These are phyloP conservation scores for Laothoe populi DNA, from an alignment of 2,888 invertebrate genomes.

Conservation along the genomic window DNA sequence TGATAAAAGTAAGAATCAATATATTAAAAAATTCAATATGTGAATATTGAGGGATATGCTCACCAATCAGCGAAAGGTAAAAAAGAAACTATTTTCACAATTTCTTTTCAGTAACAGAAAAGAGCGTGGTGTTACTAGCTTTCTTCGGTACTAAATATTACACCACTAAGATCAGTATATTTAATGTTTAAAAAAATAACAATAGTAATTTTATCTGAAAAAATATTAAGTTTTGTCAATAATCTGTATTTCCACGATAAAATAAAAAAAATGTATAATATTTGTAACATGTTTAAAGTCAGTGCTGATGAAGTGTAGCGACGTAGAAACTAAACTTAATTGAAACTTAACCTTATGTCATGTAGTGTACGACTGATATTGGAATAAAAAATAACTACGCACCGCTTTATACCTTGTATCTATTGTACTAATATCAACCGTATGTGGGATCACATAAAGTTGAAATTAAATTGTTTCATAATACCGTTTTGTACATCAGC, in stretches of 20 bases:
- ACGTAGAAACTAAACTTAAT: neutral
- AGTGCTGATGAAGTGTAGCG: neutral
- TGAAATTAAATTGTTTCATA: neutral
- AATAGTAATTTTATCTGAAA: no score
- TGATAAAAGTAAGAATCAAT: no score
- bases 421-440: neutral
- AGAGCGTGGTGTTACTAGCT: neutral
- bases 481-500: neutral
- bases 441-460: neutral
- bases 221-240: neutral
- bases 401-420: neutral
- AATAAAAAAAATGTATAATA: neutral
- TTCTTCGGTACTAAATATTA: constrained; percentile 3
- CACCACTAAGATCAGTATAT: no score
- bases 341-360: neutral
- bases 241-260: neutral
- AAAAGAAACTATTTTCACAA: constrained; percentile 5
- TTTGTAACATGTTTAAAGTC: neutral
- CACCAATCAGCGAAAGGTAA: neutral
- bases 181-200: no score
- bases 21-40: no score
- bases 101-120: constrained; percentile 4
- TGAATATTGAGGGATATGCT: neutral
- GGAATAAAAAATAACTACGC: neutral
- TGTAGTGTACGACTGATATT: neutral